phyloP scores from a whole-genome alignment of 2,797 vertebrate genomes.

The Myiotriccus ornatus region DNA sequence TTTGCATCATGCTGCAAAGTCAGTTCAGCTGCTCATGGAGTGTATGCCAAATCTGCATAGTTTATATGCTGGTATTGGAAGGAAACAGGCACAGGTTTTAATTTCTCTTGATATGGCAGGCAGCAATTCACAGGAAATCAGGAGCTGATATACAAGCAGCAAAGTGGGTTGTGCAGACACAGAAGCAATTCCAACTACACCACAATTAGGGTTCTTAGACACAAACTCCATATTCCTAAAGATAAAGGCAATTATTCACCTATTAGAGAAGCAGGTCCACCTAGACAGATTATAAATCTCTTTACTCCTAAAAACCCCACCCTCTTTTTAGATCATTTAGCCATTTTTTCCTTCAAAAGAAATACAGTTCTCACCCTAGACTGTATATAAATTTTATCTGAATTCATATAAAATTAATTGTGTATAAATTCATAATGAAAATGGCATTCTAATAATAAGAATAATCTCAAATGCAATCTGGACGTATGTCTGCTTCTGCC shows the following conservation, averaged over 20 bases:
- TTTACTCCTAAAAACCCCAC: neutral
- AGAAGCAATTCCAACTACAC: neutral
- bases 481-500: neutral
- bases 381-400: too few species aligned
- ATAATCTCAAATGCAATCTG: neutral
- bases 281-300: neutral
- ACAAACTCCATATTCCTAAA: neutral
- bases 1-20: neutral
- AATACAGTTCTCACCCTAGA: neutral
- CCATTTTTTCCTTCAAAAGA: neutral
- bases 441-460: neutral
- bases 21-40: neutral
- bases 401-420: neutral
- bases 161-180: neutral
- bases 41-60: neutral
- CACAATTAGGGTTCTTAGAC: neutral
- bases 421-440: neutral
- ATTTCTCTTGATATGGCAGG: neutral
- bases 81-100: neutral
- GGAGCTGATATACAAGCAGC: neutral
- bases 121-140: neutral
- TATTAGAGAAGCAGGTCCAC: neutral
- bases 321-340: neutral
- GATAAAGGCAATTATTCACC: neutral
- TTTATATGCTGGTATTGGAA: neutral